Conservation (phyloP, 2,888 invertebrate genomes). For the Zhengitettix transpicula region DNA sequence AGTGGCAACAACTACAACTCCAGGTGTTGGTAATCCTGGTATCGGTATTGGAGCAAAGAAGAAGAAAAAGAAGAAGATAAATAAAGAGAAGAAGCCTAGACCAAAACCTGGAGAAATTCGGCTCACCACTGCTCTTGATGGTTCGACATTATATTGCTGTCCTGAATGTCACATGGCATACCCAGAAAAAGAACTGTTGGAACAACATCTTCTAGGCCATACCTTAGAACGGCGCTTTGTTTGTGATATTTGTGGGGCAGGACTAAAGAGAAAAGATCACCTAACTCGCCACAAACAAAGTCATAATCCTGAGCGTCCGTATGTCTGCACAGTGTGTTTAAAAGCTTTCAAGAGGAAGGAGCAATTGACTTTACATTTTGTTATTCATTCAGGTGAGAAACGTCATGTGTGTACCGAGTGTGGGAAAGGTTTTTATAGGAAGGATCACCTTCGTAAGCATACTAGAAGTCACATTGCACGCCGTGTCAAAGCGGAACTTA, state of each 20-base stretch:
- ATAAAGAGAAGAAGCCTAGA: slow-evolving; percentile 64
- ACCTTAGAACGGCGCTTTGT: slow-evolving; percentile 72
- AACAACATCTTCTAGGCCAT: slow-evolving; percentile 74
- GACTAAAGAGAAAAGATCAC: slow-evolving; percentile 73
- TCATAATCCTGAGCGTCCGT: slow-evolving; percentile 76
- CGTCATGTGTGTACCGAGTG: slow-evolving; percentile 75
- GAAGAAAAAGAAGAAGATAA: slow-evolving; percentile 63
- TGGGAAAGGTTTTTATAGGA: slow-evolving; percentile 77
- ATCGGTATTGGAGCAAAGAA: slow-evolving; percentile 33
- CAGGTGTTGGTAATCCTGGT: slow-evolving; percentile 23
- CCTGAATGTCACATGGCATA: slow-evolving; percentile 84
- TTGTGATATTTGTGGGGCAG: slow-evolving; percentile 79
- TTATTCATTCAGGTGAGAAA: slow-evolving; percentile 80
- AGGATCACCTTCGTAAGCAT: slow-evolving; percentile 73
- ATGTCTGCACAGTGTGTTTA: slow-evolving; percentile 72
- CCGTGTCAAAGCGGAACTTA: slow-evolving; percentile 68
- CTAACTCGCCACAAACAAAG: slow-evolving; percentile 73
- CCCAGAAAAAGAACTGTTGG: slow-evolving; percentile 65
- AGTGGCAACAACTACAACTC: slow-evolving; percentile 22
- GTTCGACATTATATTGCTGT: slow-evolving; percentile 71
- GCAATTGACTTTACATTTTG: slow-evolving; percentile 73
- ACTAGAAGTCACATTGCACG: slow-evolving; percentile 71
- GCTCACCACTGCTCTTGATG: slow-evolving; percentile 41
- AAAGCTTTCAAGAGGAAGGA: slow-evolving; percentile 82
- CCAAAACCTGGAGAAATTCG: slow-evolving; percentile 74